phyloP scores from a whole-genome alignment of 2,888 invertebrate genomes.

The Ligdia adustata region DNA sequence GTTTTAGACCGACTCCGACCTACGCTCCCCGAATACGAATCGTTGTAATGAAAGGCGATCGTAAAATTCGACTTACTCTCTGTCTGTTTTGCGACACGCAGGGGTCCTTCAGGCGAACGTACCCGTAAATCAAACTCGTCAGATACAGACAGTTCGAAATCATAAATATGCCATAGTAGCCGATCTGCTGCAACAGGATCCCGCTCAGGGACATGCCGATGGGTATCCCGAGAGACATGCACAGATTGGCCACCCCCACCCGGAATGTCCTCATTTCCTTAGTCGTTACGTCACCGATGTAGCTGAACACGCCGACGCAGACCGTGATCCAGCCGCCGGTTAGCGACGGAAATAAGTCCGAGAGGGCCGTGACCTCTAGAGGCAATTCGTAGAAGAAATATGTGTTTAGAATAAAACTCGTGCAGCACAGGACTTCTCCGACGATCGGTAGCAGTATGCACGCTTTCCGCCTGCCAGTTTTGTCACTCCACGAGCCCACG shows the following conservation, averaged over 20 bases:
- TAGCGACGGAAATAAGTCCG: conserved; percentile 82
- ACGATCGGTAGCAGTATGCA: conserved; percentile 83
- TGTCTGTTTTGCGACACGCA: conserved; percentile 66
- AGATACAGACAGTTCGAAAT: conserved; percentile 79
- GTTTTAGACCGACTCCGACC: conserved; percentile 18
- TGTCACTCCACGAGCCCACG: conserved; percentile 86
- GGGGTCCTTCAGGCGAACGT: conserved; percentile 74
- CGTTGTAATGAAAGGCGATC: conserved; percentile 19
- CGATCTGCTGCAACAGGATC: conserved; percentile 75
- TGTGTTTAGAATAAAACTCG: conserved; percentile 81
- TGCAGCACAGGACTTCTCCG: conserved; percentile 80
- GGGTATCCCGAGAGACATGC: conserved; percentile 85
- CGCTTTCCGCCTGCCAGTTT: conserved; percentile 82
- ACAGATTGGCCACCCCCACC: conserved; percentile 85
- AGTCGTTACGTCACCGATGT: conserved; percentile 85
- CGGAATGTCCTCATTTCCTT: conserved; percentile 85
- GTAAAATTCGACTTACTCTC: conserved; percentile 60
- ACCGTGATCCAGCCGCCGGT: conserved; percentile 85
- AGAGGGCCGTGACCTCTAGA: conserved; percentile 81
- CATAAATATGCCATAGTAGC: conserved; percentile 78
- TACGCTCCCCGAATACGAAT: conserved; percentile 20
- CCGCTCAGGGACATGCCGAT: conserved; percentile 84
- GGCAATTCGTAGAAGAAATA: conserved; percentile 85
- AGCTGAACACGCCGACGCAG: conserved; percentile 86
- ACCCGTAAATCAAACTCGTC: conserved; percentile 79